Conservation (phyloP, 2,888 invertebrate genomes). For the Drosophila pseudotakahashii region DNA sequence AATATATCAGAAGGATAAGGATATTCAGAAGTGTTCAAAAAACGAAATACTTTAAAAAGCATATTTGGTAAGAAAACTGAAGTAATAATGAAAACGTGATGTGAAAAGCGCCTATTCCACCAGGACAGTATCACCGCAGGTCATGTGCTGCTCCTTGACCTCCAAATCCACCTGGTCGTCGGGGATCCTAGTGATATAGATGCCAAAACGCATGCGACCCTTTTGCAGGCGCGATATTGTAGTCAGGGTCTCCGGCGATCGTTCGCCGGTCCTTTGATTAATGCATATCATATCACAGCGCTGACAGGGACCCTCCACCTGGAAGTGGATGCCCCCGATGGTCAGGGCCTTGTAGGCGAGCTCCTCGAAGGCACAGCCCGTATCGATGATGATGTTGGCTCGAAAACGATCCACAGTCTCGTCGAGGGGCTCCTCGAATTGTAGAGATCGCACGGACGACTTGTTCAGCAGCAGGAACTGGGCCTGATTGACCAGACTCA, state of each 20-base stretch:
- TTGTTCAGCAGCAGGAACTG: constrained; percentile 93
- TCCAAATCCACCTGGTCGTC: constrained; percentile 1
- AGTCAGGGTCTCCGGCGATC: constrained; percentile 91
- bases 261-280: constrained; percentile 92
- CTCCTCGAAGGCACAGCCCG: constrained; percentile 91
- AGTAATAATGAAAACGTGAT: no score
- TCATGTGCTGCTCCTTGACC: constrained; percentile 24
- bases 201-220: constrained; percentile 92
- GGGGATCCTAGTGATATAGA: constrained; percentile 87
- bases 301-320: constrained; percentile 92
- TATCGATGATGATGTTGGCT: constrained; percentile 94
- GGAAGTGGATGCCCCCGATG: constrained; percentile 86
- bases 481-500: constrained; percentile 92
- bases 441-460: constrained; percentile 91
- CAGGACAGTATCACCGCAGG: constrained; percentile 51
- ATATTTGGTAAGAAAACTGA: background rate
- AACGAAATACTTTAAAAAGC: background rate
- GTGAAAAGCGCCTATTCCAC: background rate
- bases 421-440: constrained; percentile 85
- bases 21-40: no score
- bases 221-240: constrained; percentile 90
- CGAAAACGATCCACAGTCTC: constrained; percentile 92
- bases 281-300: constrained; percentile 98
- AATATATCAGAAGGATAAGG: background rate
- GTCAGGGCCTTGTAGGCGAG: constrained; percentile 88